Base-by-base conservation (phyloP, 1,140 invertebrate species). In the Papilio xuthus region DNA sequence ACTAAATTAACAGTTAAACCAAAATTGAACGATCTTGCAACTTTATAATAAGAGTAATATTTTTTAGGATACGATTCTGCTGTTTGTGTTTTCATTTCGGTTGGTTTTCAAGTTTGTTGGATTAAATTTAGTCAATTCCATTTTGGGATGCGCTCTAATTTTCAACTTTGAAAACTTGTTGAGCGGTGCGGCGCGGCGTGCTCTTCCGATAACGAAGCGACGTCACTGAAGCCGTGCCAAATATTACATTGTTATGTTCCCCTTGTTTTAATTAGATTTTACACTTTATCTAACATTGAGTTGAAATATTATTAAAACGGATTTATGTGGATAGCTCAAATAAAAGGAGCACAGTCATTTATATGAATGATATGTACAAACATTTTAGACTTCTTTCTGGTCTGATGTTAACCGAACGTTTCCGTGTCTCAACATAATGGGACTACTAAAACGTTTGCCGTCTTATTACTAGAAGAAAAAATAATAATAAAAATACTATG, bases 111-210 rank as follows among this genome's bases (percentile, higher is more conserved):
- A 63, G 32, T 76, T 76, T 15, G 74, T 63, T n/a, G 74, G 74
- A 76, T 76, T 76, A 60, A 76, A 76, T 76, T 76, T 63, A 76
- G 74, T 76, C 74, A 76, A 76, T 76, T 76, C 74, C 56, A 60
- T 76, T 76, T 76, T 20, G 32, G 74, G 74, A 76, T 63, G 56
- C 74, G 50, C 74, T 76, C 74, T 76, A 76, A 76, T 76, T 76
- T 76, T 60, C n/a, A 76, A 76, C 74, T 76, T 76, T 60, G 74
- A 15, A 13, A 76, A 76, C 74, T 76, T 76, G 74, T 76, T 76
- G 74, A 76, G 74, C 56, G 60, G 60, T 20, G 56, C 60, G 23
- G 60, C 60, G 53, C 56, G 23, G 73, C 73, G 73, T n/a, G 28
- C 74, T 76, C 74, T 63, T 76, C 53, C n/a, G 53, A 63, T 76